Base-by-base conservation (phyloP, 2,797 vertebrate genomes). In the Hoplostethus mediterraneus region DNA sequence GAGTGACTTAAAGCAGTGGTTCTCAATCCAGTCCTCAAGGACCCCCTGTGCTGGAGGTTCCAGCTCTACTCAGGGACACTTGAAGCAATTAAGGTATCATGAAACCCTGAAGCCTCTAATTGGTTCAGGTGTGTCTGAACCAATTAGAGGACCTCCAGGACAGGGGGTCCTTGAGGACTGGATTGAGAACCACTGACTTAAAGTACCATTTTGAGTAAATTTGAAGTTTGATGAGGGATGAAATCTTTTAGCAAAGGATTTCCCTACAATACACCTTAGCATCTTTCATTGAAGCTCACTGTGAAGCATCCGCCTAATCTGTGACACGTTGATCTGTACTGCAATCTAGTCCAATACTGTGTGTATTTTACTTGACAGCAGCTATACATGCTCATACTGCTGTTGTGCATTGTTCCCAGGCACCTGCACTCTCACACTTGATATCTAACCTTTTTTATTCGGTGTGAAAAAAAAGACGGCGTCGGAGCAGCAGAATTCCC, bases 361-460 rank as follows among this genome's bases (percentile, higher is more conserved):
- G 45, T 28, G 42, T 21, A 33, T 48, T 57, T 49, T 33, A 16
- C 40, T 8, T 31, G 38, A 52, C 21, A 58, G 10, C 28, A 61
- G 45, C 57, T 3, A 14, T 33, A 48, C 28, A 51, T 30, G 25
- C 45, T 3, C 2, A 13, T 55, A 55, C n/a, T 60, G 55, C 12
- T 47, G 55, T 63, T 71, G 36, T 48, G 36, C 33, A 12, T 55
- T 63, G 71, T 56, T 76, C 60, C 38, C 59, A 57, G 42, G 51
- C 54, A 59, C 55, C 66, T 75, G 63, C 80, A 21, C 71, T 44
- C 64, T 71, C 82, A 47, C 64, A 73, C 68, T 44, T 33, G 78
- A 64, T 62, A 70, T 81, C 80, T 79, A 85, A 85, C 77, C 78
- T 90, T 88, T 84, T 40, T 70, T 73, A 82, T 80, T 73, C 40